Conservation (phyloP, 2,888 invertebrate species). For the Nemotelus nigrinus region DNA sequence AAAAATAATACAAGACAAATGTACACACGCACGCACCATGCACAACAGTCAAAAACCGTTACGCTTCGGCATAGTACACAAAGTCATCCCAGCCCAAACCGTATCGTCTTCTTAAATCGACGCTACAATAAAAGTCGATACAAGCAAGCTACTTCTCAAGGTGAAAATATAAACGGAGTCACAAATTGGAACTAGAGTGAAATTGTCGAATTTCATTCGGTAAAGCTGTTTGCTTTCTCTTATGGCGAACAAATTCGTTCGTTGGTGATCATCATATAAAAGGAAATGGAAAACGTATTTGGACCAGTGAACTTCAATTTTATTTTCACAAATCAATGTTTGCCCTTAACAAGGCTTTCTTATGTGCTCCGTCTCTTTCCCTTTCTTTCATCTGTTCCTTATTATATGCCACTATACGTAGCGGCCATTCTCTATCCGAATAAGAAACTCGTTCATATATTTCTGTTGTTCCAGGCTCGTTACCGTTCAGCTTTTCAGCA, state of each 20-base stretch:
- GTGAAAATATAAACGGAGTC: conserved; percentile 3
- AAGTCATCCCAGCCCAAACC: neutral
- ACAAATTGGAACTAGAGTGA: conserved; percentile 24
- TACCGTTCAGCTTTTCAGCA: neutral
- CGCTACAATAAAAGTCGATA: conserved; percentile 2
- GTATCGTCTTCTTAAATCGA: conserved; percentile 14
- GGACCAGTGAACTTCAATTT: conserved; percentile 46
- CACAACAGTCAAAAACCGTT: neutral
- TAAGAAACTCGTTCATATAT: conserved; percentile 6
- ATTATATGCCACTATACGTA: neutral
- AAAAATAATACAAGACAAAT: conserved; percentile 5
- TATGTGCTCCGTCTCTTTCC: neutral
- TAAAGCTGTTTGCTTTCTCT: conserved; percentile 40
- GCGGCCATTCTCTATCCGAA: neutral
- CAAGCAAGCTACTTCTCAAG: conserved; percentile 15
- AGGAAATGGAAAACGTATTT: conserved; percentile 46
- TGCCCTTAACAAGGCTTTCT: conserved; percentile 2
- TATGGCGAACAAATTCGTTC: conserved; percentile 41
- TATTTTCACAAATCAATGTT: conserved; percentile 46
- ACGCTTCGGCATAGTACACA: neutral
- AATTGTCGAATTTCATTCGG: conserved; percentile 23
- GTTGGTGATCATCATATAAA: conserved; percentile 40
- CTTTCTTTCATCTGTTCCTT: neutral
- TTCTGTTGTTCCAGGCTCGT: conserved; percentile 15
- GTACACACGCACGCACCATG: neutral